Conservation (phyloP, 2,113 vertebrate genomes). For the Myrmecobius fasciatus region DNA sequence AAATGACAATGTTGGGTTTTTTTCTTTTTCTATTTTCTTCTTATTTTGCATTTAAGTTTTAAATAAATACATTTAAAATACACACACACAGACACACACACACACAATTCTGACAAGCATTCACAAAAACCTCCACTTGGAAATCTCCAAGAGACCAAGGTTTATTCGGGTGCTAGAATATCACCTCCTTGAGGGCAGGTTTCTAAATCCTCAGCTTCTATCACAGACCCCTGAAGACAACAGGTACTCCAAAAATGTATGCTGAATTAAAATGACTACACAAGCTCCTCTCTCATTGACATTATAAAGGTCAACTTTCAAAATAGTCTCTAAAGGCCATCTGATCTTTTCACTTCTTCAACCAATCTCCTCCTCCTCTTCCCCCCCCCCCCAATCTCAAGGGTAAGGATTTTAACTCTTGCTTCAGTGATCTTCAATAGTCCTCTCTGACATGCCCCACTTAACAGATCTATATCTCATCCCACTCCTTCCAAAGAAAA, state of each 20-base stretch:
- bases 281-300: not conserved
- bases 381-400: not conserved
- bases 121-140: not conserved
- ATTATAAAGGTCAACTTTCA: not conserved
- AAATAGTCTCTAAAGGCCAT: not conserved
- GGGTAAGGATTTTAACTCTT: not conserved
- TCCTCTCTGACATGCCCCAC: not conserved
- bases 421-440: not conserved
- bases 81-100: too few species aligned
- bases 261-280: not conserved
- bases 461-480: not conserved
- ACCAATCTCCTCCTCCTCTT: not conserved
- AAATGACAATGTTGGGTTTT: too few species aligned
- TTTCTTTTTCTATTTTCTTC: too few species aligned
- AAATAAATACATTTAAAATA: too few species aligned
- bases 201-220: not conserved
- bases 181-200: not conserved
- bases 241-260: not conserved
- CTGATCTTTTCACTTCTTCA: not conserved
- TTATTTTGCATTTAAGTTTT: too few species aligned
- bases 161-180: not conserved
- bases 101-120: not conserved
- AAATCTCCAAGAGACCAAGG: not conserved
- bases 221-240: not conserved
- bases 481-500: not conserved